Base-by-base conservation (phyloP, 2,888 invertebrate genomes). In the Gymnosoma rotundatum region DNA sequence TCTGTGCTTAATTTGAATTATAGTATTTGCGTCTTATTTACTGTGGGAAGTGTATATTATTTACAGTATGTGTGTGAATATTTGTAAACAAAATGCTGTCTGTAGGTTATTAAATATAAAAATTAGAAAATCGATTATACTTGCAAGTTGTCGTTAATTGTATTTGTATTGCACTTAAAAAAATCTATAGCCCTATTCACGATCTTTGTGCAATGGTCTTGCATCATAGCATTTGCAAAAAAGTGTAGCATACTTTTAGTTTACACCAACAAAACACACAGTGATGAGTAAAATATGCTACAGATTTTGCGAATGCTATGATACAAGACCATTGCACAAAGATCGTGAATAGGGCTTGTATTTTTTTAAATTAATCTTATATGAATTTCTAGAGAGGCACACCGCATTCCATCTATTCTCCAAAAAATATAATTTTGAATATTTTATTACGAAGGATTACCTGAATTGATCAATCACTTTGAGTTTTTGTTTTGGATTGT, bases 391-490 rank as follows among this genome's bases (percentile, higher is more conserved):
- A 20, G 18, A 52, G 14, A 45, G 14, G 1, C 45, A 9, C 14
- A 12, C 12, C 14, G 12, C 45, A 10, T 45, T 3, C 14, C 16
- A 54, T 25, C 20, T 16, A 36, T 8, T 38, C 9, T 52, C 6
- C 8, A 21, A 5, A 32, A n/a, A 50, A 66, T 18, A 52, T 21
- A 25, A 7, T 70, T 36, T 18, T 18, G 20, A 16, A 8, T 32
- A 14, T 70, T 70, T 60, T 20, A n/a, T 69, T 21, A n/a, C 54
- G 9, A 52, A 63, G 42, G 21, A 52, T 32, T 76, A 69, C 67
- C 67, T 76, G 52, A 69, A 76, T 76, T 60, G 6, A 60, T 76
- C 60, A 78, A 45, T 78, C 69, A 69, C 16, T 69, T 36, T 63
- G 63, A 75, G 3, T 45, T 36, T 60, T 1, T 61, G 9, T 45